These are phyloP conservation scores for Drosophila rufa DNA, from an alignment of 1,140 invertebrate species.

Conservation along the genomic window DNA sequence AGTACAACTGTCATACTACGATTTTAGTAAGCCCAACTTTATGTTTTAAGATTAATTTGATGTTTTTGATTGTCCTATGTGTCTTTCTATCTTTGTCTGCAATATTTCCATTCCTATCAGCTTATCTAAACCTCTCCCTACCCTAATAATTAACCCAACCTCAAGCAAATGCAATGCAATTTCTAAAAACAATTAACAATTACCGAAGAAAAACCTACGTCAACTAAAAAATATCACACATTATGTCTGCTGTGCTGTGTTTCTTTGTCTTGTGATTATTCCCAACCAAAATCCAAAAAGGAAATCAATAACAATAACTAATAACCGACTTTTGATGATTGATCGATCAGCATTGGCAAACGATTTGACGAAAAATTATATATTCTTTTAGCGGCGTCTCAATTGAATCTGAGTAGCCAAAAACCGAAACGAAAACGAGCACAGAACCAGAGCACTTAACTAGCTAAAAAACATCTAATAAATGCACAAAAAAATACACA, in stretches of 20 bases:
- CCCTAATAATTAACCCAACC: constrained; percentile 3
- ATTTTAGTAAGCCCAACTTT: neutral
- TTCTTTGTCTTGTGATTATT: constrained; percentile 38
- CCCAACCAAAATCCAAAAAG: constrained; percentile 9
- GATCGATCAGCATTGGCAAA: constrained; percentile 32
- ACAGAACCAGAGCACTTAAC: constrained; percentile 35
- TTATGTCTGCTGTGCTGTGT: constrained; percentile 39
- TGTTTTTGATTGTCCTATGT: constrained; percentile 2
- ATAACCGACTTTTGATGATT: constrained; percentile 2
- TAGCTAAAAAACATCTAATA: constrained; percentile 42
- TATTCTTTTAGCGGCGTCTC: constrained; percentile 70
- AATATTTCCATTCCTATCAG: neutral
- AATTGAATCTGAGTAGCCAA: constrained; percentile 66
- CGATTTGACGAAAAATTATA: constrained; percentile 50
- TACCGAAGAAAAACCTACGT: neutral
- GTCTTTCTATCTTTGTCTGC: neutral
- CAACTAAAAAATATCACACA: constrained; percentile 4
- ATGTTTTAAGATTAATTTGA: neutral
- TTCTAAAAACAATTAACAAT: constrained; percentile 31
- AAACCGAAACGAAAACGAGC: constrained; percentile 34
- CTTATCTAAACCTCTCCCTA: neutral
- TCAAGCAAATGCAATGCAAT: constrained; percentile 49
- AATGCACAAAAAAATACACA: constrained; percentile 42
- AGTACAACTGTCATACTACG: neutral
- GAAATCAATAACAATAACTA: constrained; percentile 22